Conservation (phyloP, 2,888 invertebrate genomes). For the Andrena marginata region DNA sequence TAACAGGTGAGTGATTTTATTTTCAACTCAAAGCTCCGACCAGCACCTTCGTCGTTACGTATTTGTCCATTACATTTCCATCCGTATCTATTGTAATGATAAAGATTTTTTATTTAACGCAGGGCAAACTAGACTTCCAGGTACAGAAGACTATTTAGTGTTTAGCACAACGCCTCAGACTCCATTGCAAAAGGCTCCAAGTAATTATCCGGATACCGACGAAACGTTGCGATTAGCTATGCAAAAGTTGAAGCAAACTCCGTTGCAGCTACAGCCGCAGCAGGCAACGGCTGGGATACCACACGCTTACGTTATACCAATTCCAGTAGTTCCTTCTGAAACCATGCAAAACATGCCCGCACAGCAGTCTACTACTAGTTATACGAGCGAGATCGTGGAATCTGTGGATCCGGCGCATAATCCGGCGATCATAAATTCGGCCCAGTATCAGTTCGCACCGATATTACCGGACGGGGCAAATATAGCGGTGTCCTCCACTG, state of each 20-base stretch:
- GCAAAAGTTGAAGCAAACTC: slow-evolving; percentile 81
- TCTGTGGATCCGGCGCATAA: slow-evolving; percentile 60
- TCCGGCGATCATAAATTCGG: slow-evolving; percentile 68
- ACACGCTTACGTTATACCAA: slow-evolving; percentile 83
- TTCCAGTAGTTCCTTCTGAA: slow-evolving; percentile 83
- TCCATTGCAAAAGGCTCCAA: slow-evolving; percentile 80
- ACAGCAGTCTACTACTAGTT: slow-evolving; percentile 67
- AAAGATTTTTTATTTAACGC: slow-evolving; percentile 29
- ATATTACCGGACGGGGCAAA: slow-evolving; percentile 76
- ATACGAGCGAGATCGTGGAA: slow-evolving; percentile 60
- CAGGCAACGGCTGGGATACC: slow-evolving; percentile 76
- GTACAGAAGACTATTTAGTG: slow-evolving; percentile 83
- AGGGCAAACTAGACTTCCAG: slow-evolving; percentile 81
- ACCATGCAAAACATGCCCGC: slow-evolving; percentile 77
- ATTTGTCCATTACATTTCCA: neutral
- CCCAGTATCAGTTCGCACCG: slow-evolving; percentile 79
- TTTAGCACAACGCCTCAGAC: slow-evolving; percentile 82
- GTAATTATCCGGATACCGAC: slow-evolving; percentile 82
- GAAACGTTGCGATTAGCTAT: slow-evolving; percentile 83
- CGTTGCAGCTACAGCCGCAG: slow-evolving; percentile 71
- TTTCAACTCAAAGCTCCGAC: neutral
- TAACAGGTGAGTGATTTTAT: slow-evolving; percentile 75
- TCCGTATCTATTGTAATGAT: slow-evolving; percentile 25
- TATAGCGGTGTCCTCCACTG: slow-evolving; percentile 63
- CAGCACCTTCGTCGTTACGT: neutral